Percentiles rank a stretch among this genome's conserved stretches.
Conservation (phyloP, 2,888 invertebrate genomes). For the Chrysolina haemoptera region DNA sequence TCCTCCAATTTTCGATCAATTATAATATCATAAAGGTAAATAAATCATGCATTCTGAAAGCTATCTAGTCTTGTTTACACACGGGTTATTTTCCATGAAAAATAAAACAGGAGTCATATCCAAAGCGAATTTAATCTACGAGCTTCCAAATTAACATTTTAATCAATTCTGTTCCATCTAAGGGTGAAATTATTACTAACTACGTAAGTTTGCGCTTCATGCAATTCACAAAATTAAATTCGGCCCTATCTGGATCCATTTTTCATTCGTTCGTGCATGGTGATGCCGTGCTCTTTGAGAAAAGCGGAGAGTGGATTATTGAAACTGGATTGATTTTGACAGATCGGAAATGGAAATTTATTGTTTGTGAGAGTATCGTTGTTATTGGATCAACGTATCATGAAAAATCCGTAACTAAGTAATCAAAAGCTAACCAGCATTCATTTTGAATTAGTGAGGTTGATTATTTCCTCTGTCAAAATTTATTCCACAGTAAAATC, state of each 20-base stretch:
- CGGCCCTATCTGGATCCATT: background rate
- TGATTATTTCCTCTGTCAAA: too few species aligned
- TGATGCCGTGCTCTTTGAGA: background rate
- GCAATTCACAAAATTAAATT: background rate
- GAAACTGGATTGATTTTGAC: background rate
- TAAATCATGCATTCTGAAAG: too few species aligned
- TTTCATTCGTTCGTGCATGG: background rate
- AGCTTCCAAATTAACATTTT: background rate
- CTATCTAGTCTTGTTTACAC: too few species aligned
- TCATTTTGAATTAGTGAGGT: too few species aligned
- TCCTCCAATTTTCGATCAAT: too few species aligned
- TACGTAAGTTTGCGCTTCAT: constrained; percentile 6
- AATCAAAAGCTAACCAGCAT: too few species aligned
- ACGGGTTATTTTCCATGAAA: too few species aligned
- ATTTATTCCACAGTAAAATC: too few species aligned
- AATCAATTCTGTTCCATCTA: constrained; percentile 8
- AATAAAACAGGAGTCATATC: background rate
- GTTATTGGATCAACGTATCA: background rate
- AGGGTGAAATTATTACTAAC: background rate
- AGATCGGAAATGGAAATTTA: background rate
- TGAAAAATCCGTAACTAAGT: background rate
- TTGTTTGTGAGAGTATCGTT: background rate
- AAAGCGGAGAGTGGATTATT: background rate
- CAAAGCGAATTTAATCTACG: background rate
- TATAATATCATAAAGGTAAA: too few species aligned